phyloP scores from a whole-genome alignment of 2,113 vertebrate genomes.

The Salvelinus sp. region DNA sequence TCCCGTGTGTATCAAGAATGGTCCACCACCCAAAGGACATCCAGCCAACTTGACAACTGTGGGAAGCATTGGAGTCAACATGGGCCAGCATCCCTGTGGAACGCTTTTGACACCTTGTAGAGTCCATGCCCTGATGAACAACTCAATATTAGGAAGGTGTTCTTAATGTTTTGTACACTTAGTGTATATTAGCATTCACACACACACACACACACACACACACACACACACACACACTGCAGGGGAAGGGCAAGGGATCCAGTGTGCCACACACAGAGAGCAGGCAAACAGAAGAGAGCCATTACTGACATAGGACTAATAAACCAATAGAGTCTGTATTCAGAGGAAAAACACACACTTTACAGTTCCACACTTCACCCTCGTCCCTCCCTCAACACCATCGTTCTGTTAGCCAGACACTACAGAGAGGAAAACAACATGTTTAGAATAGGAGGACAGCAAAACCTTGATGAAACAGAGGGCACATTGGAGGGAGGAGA shows the following conservation, averaged over 20 bases:
- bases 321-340: slow-evolving; percentile 15
- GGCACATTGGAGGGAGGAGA: neutral
- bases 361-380: neutral
- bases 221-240: slow-evolving; percentile 3
- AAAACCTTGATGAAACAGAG: no score
- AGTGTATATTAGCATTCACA: neutral
- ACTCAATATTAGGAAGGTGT: neutral
- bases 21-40: no score
- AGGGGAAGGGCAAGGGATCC: slow-evolving; percentile 40
- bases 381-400: neutral
- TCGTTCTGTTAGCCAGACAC: neutral
- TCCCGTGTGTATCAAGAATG: no score
- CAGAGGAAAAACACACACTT: slow-evolving; percentile 16
- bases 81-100: no score
- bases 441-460: no score
- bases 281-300: neutral
- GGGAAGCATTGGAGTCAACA: no score
- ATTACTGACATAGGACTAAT: slow-evolving; percentile 16
- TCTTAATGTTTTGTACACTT: no score
- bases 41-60: no score
- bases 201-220: neutral
- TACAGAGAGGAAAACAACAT: neutral
- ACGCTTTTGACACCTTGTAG: no score
- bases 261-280: slow-evolving; percentile 24
- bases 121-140: no score